Conservation (phyloP, 2,113 vertebrate genomes). For the Toxotes jaculatrix region DNA sequence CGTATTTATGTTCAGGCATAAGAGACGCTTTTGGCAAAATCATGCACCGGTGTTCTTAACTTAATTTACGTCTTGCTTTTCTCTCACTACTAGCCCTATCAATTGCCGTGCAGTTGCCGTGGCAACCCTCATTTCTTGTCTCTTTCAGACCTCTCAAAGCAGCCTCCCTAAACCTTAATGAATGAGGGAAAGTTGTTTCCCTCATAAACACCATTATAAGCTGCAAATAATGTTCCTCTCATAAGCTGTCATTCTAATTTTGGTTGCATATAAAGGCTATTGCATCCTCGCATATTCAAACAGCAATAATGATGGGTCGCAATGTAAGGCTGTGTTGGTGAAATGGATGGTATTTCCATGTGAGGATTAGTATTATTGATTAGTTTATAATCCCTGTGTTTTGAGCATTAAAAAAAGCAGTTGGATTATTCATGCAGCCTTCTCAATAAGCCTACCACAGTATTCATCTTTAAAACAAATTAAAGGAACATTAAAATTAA, state of each 20-base stretch:
- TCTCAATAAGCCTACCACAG: constrained; percentile 18
- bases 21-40: constrained; percentile 25
- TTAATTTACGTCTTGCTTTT: constrained; percentile 59
- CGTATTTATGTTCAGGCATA: constrained; percentile 19
- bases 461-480: constrained; percentile 29
- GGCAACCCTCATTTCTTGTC: constrained; percentile 70
- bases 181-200: constrained; percentile 68
- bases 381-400: constrained; percentile 70
- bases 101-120: constrained; percentile 77
- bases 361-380: constrained; percentile 71
- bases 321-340: constrained; percentile 25
- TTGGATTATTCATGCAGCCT: constrained; percentile 42
- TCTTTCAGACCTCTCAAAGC: constrained; percentile 60
- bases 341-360: constrained; percentile 50
- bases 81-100: constrained; percentile 55
- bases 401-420: constrained; percentile 45
- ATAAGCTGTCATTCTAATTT: constrained; percentile 32
- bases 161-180: constrained; percentile 64
- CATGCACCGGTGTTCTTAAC: constrained; percentile 52
- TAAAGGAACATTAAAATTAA: too few species aligned
- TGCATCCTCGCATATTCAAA: constrained; percentile 43
- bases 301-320: constrained; percentile 25
- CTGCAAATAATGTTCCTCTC: constrained; percentile 59
- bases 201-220: constrained; percentile 63
- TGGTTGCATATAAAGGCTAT: constrained; percentile 38